Evolutionary conservation across 2,888 invertebrate genomes (phyloP), one percentile per base, ranked within the genome.

Genomic region (Sialis lutaria): DNA sequence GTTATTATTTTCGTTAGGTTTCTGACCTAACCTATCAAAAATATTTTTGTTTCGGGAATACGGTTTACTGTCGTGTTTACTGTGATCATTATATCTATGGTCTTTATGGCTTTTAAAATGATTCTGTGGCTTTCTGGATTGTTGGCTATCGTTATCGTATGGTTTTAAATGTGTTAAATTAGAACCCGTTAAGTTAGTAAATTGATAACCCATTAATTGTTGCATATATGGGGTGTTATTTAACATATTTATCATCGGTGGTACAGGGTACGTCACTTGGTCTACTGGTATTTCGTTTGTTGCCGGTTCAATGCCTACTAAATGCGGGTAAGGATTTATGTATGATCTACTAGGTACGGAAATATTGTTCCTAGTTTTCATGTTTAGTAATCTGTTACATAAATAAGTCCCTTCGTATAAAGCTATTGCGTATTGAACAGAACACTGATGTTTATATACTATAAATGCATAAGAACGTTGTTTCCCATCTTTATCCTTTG

Each of bases 401-500:
- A 90, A 59, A 2, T 67, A 60, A 1, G 83, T 77, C 1, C 85
- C 86, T 39, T 79, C 73, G 54, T 86, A 77, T 35, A 90, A 64
- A 33, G 75, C 68, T n/a, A 84, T 59, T 1, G 84, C 84, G 59
- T 87, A 91, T 0, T 76, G 74, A 1, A 89, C 82, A 0, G 88
- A 85, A 46, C 74, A 72, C 53, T 72, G 68, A 59, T 90, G 86
- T 55, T 79, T 76, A 58, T 78, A 89, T 1, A 79, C 82, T 33
- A 91, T 67, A 57, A 91, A 91, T 2, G 78, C 89, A 63, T 77
- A 91, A 51, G 68, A 70, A 53, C 79, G 77, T 53, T 73, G 75
- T 7, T 77, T 73, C n/a, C 79, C 79, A 53, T 81, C 79, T 56
- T 73, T 73, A 57, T 86, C 85, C 57, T 73, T 78, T 0, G 88